Conservation (phyloP, 2,888 invertebrate genomes). For the Himalopsyche kuldschensis region DNA sequence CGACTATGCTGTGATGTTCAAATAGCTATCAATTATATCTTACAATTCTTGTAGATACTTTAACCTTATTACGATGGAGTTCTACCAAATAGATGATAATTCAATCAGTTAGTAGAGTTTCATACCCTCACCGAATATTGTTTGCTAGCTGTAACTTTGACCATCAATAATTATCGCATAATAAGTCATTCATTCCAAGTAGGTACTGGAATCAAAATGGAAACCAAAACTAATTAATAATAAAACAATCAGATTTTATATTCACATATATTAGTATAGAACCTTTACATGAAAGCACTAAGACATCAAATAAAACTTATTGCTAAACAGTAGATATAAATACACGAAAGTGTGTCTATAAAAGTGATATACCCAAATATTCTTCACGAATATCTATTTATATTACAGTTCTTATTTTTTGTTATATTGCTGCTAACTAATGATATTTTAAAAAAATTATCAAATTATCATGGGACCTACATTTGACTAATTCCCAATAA, state of each 20-base stretch:
- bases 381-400: slow-evolving; percentile 2
- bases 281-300: slow-evolving; percentile 63
- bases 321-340: slow-evolving; percentile 53
- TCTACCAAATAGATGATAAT: neutral
- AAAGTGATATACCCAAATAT: slow-evolving; percentile 23
- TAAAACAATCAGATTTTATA: slow-evolving; percentile 43
- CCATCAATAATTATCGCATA: too few relatives aligned
- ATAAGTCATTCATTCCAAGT: too few relatives aligned
- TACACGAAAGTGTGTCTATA: slow-evolving; percentile 20
- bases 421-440: slow-evolving; percentile 4
- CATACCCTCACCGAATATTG: too few relatives aligned
- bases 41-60: neutral
- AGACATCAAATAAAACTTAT: slow-evolving; percentile 63
- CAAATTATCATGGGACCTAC: slow-evolving; percentile 27
- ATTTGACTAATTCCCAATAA: slow-evolving; percentile 29
- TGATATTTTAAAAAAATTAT: slow-evolving; percentile 9
- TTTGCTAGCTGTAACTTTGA: too few relatives aligned
- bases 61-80: neutral
- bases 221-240: neutral
- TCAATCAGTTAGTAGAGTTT: neutral
- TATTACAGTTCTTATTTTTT: slow-evolving; percentile 17
- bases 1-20: too few relatives aligned
- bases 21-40: neutral
- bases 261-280: slow-evolving; percentile 63
- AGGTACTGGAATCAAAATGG: too few relatives aligned